A percentile compares a stretch with the other conserved stretches of the same genome.
These are phyloP conservation scores for Pseudomugil tenellus DNA, from an alignment of 2,797 vertebrate genomes.

Conservation along the genomic window DNA sequence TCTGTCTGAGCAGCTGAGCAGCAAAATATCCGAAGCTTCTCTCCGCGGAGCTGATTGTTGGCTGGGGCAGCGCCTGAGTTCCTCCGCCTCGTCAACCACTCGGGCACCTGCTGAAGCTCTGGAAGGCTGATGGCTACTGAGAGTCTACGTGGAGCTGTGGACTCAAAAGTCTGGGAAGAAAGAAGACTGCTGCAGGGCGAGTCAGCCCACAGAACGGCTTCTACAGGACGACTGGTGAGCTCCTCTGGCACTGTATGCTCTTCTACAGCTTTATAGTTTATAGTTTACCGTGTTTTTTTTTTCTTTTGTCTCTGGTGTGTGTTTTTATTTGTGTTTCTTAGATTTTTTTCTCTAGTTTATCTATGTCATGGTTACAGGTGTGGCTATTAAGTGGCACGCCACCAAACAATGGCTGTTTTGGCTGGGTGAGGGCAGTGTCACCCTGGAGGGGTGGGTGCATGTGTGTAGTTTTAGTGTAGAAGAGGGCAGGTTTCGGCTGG, in stretches of 20 bases:
- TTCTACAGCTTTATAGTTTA: constrained; percentile 43
- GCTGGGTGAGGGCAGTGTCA: constrained; percentile 60
- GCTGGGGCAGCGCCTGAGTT: constrained; percentile 43
- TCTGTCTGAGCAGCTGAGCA: constrained; percentile 42
- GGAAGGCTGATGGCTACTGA: constrained; percentile 72
- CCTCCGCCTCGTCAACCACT: constrained; percentile 33
- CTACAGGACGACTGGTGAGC: constrained; percentile 46
- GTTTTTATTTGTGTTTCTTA: constrained; percentile 32
- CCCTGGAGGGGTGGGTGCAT: constrained; percentile 52
- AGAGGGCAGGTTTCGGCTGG: constrained; percentile 57
- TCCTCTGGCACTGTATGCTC: constrained; percentile 46
- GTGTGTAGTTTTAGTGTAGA: constrained; percentile 44
- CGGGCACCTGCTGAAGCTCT: constrained; percentile 41
- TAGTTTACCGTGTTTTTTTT: constrained; percentile 31
- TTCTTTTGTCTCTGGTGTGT: constrained; percentile 47
- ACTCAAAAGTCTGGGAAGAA: constrained; percentile 64
- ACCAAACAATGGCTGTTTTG: constrained; percentile 55
- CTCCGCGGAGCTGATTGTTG: constrained; percentile 72
- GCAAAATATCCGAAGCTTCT: constrained; percentile 46
- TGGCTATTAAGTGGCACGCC: constrained; percentile 68
- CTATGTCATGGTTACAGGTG: constrained; percentile 81
- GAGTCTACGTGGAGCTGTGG: constrained; percentile 61
- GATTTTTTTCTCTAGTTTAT: constrained; percentile 76
- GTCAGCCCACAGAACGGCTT: constrained; percentile 30
- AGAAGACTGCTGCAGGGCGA: constrained; percentile 53